phyloP scores from a whole-genome alignment of 2,888 invertebrate genomes.

The Branchellion lobata region DNA sequence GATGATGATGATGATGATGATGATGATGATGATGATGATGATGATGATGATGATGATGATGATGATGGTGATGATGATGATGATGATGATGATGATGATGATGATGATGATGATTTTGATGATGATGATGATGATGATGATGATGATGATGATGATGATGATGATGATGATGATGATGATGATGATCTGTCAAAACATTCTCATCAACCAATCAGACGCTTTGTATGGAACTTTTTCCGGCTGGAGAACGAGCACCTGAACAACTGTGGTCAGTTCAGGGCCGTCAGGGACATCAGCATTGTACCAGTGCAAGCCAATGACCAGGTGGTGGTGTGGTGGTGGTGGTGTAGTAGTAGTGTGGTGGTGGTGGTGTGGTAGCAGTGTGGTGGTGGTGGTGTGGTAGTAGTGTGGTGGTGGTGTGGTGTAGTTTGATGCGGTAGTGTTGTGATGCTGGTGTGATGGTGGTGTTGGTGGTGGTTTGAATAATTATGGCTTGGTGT shows the following conservation, averaged over 20 bases:
- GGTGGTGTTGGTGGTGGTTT: neutral
- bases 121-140: conserved; percentile 26
- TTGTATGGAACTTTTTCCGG: conserved; percentile 99
- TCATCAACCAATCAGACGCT: conserved; percentile 67
- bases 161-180: no score
- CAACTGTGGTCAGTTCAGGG: conserved; percentile 95
- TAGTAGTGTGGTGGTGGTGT: no score
- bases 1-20: conserved; percentile 23
- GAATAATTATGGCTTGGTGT: neutral
- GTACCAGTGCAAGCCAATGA: conserved; percentile 73
- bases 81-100: conserved; percentile 22
- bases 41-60: conserved; percentile 31
- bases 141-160: neutral
- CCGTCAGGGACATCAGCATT: conserved; percentile 83
- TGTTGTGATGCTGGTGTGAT: neutral
- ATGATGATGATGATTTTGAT: conserved; percentile 4
- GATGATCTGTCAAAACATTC: neutral
- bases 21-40: conserved; percentile 35
- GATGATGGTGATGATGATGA: conserved; percentile 22
- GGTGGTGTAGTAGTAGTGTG: no score
- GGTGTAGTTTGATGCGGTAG: no score
- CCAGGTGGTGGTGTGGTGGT: conserved; percentile 65
- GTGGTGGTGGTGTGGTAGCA: neutral
- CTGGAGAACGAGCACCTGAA: conserved; percentile 98
- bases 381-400: no score